Conservation (phyloP, 2,888 invertebrate genomes). For the Ernsta delagoae region DNA sequence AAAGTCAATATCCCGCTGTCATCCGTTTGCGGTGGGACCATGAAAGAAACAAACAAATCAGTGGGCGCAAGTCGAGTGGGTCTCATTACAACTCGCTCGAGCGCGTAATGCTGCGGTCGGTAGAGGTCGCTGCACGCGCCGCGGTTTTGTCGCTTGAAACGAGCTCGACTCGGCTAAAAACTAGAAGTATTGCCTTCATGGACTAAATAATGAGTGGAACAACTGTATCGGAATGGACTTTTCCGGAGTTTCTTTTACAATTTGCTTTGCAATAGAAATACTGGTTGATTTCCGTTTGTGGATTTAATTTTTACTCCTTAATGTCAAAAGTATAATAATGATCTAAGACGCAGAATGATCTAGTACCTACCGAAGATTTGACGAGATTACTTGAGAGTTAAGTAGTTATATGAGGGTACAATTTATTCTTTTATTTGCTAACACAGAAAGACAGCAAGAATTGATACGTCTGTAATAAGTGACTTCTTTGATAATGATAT, state of each 20-base stretch:
- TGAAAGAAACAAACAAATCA: constrained; percentile 23
- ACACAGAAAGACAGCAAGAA: too few relatives aligned
- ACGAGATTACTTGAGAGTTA: too few relatives aligned
- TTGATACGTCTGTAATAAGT: too few relatives aligned
- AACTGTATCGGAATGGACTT: background rate
- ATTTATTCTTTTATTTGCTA: too few relatives aligned
- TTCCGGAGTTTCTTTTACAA: background rate
- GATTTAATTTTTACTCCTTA: too few relatives aligned
- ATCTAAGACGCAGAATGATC: too few relatives aligned
- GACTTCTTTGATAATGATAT: too few relatives aligned
- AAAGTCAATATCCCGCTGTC: background rate
- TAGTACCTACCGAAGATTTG: too few relatives aligned
- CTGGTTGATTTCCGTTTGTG: too few relatives aligned
- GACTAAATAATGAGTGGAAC: background rate
- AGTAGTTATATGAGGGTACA: too few relatives aligned
- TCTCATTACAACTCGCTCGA: constrained; percentile 24
- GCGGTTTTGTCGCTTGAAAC: constrained; percentile 31
- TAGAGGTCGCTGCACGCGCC: constrained; percentile 34
- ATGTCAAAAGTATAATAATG: too few relatives aligned
- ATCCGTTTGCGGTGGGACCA: constrained; percentile 7
- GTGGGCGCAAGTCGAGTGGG: constrained; percentile 6
- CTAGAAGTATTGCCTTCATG: background rate
- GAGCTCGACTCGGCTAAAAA: constrained; percentile 23
- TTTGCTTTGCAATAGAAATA: too few relatives aligned
- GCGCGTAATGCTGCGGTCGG: constrained; percentile 35